Conservation (phyloP, 2,113 vertebrate genomes). For the Forbesichthys agassizii region DNA sequence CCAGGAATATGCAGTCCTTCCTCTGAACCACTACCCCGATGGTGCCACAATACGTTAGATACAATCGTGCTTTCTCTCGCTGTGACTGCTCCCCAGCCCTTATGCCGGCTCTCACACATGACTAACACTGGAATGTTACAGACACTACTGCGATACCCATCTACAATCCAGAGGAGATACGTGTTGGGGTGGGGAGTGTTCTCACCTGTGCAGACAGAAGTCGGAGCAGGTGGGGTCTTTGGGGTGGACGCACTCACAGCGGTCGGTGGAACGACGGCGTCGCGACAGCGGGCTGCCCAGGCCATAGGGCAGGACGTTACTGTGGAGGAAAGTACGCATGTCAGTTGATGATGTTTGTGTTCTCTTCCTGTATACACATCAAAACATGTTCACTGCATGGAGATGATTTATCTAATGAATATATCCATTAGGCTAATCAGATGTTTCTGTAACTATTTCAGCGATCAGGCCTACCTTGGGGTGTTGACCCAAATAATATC, state of each 20-base stretch:
- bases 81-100: constrained; percentile 9
- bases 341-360: neutral
- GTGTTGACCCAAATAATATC: constrained; percentile 99
- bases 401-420: too few relatives aligned
- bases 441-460: neutral
- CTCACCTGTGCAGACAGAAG: constrained; percentile 82
- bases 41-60: constrained; percentile 13
- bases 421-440: neutral
- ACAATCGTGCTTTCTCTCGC: constrained; percentile 19
- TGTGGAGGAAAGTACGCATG: constrained; percentile 53
- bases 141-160: constrained; percentile 43
- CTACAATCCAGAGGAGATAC: constrained; percentile 3
- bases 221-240: constrained; percentile 77
- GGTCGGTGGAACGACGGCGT: constrained; percentile 77
- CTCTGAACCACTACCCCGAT: constrained; percentile 26
- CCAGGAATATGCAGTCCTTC: constrained; percentile 16
- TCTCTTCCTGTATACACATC: neutral
- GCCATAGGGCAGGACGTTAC: constrained; percentile 88
- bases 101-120: constrained; percentile 20
- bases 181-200: neutral
- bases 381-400: neutral
- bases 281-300: constrained; percentile 84
- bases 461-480: constrained; percentile 78
- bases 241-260: constrained; percentile 79
- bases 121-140: constrained; percentile 19